A percentile compares a stretch with the other conserved stretches of the same genome.
These are phyloP conservation scores for Leistus spinibarbis DNA, from an alignment of 2,888 invertebrate genomes.

Conservation along the genomic window DNA sequence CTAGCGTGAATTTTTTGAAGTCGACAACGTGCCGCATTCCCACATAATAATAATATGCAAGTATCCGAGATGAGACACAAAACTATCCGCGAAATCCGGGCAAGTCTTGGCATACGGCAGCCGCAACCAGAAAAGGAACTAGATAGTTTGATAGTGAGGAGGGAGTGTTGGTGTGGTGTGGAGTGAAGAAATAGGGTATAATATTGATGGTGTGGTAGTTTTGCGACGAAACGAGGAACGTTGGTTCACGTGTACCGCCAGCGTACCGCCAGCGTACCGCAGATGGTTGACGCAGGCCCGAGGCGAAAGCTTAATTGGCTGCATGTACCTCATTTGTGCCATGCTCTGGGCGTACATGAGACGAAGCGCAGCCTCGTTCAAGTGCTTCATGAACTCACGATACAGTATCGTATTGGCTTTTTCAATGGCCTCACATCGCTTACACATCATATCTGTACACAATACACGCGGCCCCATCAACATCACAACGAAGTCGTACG, in stretches of 20 bases:
- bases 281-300: constrained; percentile 40
- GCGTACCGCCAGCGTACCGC: not conserved
- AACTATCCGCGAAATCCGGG: not conserved
- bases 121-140: too few relatives aligned
- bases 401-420: constrained; percentile 10
- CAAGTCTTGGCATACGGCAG: not conserved
- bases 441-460: too few relatives aligned
- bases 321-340: constrained; percentile 54
- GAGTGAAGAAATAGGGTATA: not conserved
- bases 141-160: too few relatives aligned
- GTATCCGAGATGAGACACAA: not conserved
- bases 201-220: not conserved
- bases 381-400: constrained; percentile 27
- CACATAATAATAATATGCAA: not conserved
- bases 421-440: not conserved
- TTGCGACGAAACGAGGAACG: not conserved
- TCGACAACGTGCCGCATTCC: not conserved
- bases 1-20: not conserved
- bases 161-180: not conserved
- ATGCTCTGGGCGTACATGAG: constrained; percentile 51
- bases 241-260: not conserved
- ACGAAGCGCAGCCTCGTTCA: constrained; percentile 41
- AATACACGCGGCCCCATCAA: too few relatives aligned
- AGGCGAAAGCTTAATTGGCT: constrained; percentile 52
- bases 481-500: not conserved